Conservation (phyloP, 2,888 invertebrate genomes). For the Eulithis testata region DNA sequence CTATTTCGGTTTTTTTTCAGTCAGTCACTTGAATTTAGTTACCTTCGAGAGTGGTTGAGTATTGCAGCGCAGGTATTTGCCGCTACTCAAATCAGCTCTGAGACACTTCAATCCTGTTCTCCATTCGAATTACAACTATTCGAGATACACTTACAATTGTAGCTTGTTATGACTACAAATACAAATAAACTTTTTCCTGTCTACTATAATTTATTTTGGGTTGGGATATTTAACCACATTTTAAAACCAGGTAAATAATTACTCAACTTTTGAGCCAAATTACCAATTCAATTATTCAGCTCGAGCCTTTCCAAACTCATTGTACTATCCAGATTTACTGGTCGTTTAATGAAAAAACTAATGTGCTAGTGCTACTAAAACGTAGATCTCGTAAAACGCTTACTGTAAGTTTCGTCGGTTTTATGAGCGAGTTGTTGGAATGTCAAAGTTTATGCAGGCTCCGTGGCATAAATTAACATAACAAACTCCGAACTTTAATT, state of each 20-base stretch:
- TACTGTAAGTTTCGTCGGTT: constrained; percentile 6
- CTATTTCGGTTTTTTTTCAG: constrained; percentile 12
- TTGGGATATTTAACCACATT: not conserved
- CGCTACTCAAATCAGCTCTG: too few relatives aligned
- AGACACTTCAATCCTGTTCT: too few relatives aligned
- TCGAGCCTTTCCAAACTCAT: constrained; percentile 11
- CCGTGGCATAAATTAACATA: constrained; percentile 12
- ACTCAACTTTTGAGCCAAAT: not conserved
- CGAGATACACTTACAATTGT: too few relatives aligned
- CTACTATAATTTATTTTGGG: not conserved
- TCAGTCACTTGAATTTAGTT: too few relatives aligned
- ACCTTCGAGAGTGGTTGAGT: too few relatives aligned
- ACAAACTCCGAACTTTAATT: constrained; percentile 15
- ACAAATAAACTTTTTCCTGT: not conserved
- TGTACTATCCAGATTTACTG: constrained; percentile 5
- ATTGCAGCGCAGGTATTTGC: too few relatives aligned
- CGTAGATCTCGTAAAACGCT: constrained; percentile 7
- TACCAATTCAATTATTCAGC: constrained; percentile 4
- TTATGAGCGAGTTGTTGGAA: constrained; percentile 21
- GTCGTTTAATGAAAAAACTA: not conserved
- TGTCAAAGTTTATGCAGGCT: constrained; percentile 10
- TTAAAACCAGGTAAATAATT: not conserved
- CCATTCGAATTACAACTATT: too few relatives aligned
- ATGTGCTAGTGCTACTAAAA: not conserved
- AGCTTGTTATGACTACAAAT: too few relatives aligned